Conservation (phyloP, 2,888 invertebrate species). For the Trachelus tabidus region DNA sequence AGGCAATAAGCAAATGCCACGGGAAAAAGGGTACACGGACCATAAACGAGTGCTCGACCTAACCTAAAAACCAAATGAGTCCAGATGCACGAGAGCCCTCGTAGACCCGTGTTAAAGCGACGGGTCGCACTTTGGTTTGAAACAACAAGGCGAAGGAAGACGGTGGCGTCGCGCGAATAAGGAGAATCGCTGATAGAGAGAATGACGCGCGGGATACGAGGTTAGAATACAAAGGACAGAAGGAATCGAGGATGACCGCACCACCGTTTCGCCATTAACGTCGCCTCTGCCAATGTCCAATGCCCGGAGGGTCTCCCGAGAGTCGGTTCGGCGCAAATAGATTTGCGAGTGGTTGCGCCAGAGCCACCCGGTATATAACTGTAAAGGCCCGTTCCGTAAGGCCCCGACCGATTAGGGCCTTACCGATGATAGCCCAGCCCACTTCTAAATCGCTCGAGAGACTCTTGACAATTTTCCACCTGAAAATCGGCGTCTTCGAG, state of each 20-base stretch:
- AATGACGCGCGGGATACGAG: neutral
- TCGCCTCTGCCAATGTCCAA: constrained; percentile 48
- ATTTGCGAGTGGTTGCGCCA: constrained; percentile 12
- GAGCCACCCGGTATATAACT: constrained; percentile 47
- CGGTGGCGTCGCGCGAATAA: neutral
- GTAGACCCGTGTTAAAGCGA: neutral
- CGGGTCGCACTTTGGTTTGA: neutral
- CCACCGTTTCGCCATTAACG: constrained; percentile 59
- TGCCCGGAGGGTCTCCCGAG: constrained; percentile 33
- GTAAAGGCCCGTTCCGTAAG: constrained; percentile 52
- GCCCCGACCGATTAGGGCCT: constrained; percentile 34
- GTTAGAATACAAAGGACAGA: constrained; percentile 13
- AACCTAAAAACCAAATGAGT: neutral
- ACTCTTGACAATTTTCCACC: neutral
- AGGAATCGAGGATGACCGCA: constrained; percentile 36
- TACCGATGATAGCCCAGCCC: neutral
- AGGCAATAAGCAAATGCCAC: neutral
- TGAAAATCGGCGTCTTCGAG: neutral
- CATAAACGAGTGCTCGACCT: neutral
- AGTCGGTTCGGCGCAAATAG: constrained; percentile 19
- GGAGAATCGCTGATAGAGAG: neutral
- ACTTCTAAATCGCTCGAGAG: neutral
- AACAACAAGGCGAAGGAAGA: neutral
- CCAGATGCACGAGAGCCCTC: neutral
- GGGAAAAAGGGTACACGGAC: fast-evolving